Base-by-base conservation (phyloP, 2,113 vertebrate genomes). In the Agelaius tricolor region DNA sequence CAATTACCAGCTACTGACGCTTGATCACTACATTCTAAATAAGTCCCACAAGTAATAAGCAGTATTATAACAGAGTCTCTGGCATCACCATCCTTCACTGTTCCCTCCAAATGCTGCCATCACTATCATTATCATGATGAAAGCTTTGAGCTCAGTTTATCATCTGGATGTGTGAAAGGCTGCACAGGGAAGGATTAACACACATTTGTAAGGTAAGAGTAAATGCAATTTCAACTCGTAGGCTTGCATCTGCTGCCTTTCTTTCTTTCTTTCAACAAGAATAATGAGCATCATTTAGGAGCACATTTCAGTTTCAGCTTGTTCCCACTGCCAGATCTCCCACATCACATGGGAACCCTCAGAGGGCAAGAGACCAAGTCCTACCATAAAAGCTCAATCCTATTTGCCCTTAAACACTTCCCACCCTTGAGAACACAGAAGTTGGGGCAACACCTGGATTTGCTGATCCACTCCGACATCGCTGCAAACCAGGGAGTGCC, bases 141-240 rank as follows among this genome's bases (percentile, higher is more conserved):
- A 61, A 83, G 74, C 54, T 39, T 33, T 49, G 43, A 83, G 59
- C 15, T 85, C 54, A 39, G 46, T 47, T 85, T 76, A 59, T 62
- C 71, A 43, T 41, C 43, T 66, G 31, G 65, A 35, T 27, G 54
- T 37, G 49, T 22, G 27, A 84, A 68, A 13, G 66, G 76, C 49
- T 51, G 39, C 58, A 51, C 57, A 65, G 51, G 57, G 80, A 96
- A 47, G 63, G 52, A 96, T 89, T 82, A 93, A 78, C n/a, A 91
- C 58, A 79, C 49, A 58, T 78, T 73, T 92, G 65, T 90, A 93
- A 80, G 52, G 37, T 27, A 96, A 91, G 26, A 97, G 57, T 55
- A 93, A 71, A 92, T n/a, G 67, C 82, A 95, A 78, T 91, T 97
- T 78, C 21, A 68, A 67, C 54, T 20, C 41, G 65, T 47, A 81